These are phyloP conservation scores for Pangasius macronema DNA, from an alignment of 2,797 vertebrate species.

Conservation along the genomic window DNA sequence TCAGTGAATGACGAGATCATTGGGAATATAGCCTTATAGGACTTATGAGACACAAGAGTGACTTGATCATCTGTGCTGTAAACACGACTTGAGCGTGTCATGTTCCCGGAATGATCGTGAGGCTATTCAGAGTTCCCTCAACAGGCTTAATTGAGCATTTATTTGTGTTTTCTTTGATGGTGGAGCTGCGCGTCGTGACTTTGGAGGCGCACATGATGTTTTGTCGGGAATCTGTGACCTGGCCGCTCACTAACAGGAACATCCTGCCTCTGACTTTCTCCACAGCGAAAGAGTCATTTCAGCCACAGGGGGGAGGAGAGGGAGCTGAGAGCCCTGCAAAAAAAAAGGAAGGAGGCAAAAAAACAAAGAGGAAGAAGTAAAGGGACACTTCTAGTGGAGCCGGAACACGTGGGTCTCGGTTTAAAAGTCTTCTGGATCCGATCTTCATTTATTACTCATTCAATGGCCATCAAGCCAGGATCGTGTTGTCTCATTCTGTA, in stretches of 20 bases:
- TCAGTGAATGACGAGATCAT: background rate
- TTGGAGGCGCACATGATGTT: constrained; percentile 32
- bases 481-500: background rate
- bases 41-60: background rate
- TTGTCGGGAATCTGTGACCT: background rate
- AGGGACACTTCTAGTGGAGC: constrained; percentile 26
- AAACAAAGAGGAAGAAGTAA: constrained; percentile 53
- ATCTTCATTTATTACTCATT: background rate
- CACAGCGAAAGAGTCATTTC: background rate
- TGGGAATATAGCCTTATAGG: constrained; percentile 28
- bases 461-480: background rate
- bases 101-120: constrained; percentile 43
- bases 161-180: constrained; percentile 20
- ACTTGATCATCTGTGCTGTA: background rate
- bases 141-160: constrained; percentile 31
- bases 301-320: constrained; percentile 3
- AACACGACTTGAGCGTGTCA: background rate
- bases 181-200: constrained; percentile 55
- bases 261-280: background rate
- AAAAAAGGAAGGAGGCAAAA: constrained; percentile 37
- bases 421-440: background rate
- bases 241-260: background rate
- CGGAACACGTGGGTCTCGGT: constrained; percentile 49
- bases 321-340: constrained; percentile 42
- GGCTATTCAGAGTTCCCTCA: constrained; percentile 11